Conservation (phyloP, 2,113 vertebrate species). For the Microcebus ravelobensis region DNA sequence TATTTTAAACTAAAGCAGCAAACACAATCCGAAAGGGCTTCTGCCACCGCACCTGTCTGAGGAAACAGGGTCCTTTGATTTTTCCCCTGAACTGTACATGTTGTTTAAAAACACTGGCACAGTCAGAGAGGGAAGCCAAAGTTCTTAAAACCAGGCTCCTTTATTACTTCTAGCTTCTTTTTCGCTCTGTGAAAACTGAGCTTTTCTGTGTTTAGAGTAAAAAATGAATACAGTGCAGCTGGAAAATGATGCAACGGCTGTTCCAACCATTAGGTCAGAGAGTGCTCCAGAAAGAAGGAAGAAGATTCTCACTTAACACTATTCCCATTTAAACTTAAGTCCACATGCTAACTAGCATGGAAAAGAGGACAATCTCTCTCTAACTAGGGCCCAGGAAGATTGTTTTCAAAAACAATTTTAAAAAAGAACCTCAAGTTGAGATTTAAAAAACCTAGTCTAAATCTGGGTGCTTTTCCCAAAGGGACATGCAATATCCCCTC, state of each 20-base stretch:
- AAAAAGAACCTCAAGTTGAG: not conserved
- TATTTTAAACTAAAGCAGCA: conserved; percentile 65
- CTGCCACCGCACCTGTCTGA: conserved; percentile 64
- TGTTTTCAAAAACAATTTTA: not conserved
- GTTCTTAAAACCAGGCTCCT: conserved; percentile 42
- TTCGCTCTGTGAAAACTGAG: conserved; percentile 44
- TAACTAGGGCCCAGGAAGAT: not conserved
- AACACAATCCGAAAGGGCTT: conserved; percentile 61
- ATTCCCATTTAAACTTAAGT: conserved; percentile 38
- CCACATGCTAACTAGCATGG: not conserved
- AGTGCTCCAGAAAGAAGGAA: conserved; percentile 47
- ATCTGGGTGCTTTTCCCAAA: not conserved
- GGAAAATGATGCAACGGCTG: not conserved
- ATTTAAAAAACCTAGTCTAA: conserved; percentile 26
- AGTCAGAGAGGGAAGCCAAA: conserved; percentile 48
- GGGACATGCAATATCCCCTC: not conserved
- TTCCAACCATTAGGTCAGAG: conserved; percentile 24
- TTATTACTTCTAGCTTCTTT: conserved; percentile 47
- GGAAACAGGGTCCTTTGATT: conserved; percentile 62
- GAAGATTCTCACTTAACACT: not conserved
- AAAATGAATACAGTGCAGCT: conserved; percentile 12
- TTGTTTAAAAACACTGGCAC: conserved; percentile 37
- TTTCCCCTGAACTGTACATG: conserved; percentile 29
- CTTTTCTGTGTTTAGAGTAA: conserved; percentile 19
- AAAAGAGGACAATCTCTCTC: not conserved